Base-by-base conservation (phyloP, 1,140 invertebrate species). In the Amyelois transitella region DNA sequence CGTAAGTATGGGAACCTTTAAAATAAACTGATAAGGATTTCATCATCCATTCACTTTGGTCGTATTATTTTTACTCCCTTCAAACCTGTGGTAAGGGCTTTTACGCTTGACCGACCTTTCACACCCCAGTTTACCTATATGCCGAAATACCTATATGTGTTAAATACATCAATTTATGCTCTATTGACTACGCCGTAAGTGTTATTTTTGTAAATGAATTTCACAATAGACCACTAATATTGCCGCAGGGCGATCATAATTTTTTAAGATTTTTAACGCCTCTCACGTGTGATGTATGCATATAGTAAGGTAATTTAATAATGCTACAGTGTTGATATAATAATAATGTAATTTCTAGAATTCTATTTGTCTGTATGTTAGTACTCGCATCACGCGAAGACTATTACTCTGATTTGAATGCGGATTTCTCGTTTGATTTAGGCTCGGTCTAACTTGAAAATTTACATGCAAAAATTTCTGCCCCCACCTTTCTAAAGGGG, bases 31-130 rank as follows among this genome's bases (percentile, higher is more conserved):
- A n/a, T n/a, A n/a, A n/a, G n/a, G n/a, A n/a, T n/a, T n/a, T n/a
- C n/a, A n/a, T n/a, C n/a, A n/a, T n/a, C n/a, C n/a, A n/a, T n/a
- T n/a, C n/a, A 28, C 1, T 28, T 28, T 28, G 1, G 12, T 28
- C 50, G 28, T 44, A 57, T 54, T 62, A 48, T 55, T 28, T 28
- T 28, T 12, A 8, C 25, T 28, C 25, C 7, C 25, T 28, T 28
- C 12, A 10, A 56, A 28, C 50, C 45, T 20, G 28, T 59, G 48
- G 64, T 61, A 65, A 50, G 59, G 64, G 64, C 43, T 17, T 54
- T 60, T 66, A 60, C 54, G 58, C 55, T 48, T 58, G 47, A 63
- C 56, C 58, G 59, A 62, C 59, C 53, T 62, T 59, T 65, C 64
- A 32, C 64, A 62, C 58, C 64, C 59, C 51, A 55, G 18, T 18